phyloP scores from a whole-genome alignment of 1,140 invertebrate species.

The Heliothis subflexa region DNA sequence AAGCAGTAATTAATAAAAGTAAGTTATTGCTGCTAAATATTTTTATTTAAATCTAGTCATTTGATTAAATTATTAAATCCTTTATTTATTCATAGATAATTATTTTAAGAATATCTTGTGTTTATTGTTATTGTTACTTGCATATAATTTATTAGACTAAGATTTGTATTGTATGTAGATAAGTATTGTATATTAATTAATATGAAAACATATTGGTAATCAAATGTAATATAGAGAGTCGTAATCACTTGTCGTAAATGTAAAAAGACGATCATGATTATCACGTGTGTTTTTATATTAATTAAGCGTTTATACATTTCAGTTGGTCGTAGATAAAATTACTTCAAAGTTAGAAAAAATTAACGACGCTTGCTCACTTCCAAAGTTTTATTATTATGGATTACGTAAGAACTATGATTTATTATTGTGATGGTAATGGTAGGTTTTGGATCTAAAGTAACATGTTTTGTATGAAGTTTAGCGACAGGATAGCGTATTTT shows the following conservation, averaged over 20 bases:
- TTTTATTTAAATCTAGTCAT: background rate
- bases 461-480: slow-evolving; percentile 43
- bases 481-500: slow-evolving; percentile 13
- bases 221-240: slow-evolving; percentile 26
- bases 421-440: slow-evolving; percentile 37
- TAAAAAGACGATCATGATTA: slow-evolving; percentile 6
- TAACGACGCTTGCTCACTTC: slow-evolving; percentile 71
- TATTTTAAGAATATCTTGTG: slow-evolving; percentile 4
- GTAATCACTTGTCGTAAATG: slow-evolving; percentile 13
- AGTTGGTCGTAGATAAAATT: slow-evolving; percentile 51
- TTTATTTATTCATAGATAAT: slow-evolving; percentile 18
- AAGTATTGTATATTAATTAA: slow-evolving; percentile 32
- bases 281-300: slow-evolving; percentile 28
- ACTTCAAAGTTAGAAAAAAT: slow-evolving; percentile 47
- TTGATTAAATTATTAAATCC: background rate
- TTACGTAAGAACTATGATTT: slow-evolving; percentile 46
- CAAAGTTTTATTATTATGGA: slow-evolving; percentile 56
- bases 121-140: slow-evolving; percentile 26
- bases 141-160: slow-evolving; percentile 41
- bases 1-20: background rate
- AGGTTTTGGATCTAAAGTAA: slow-evolving; percentile 43
- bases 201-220: slow-evolving; percentile 32
- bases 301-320: slow-evolving; percentile 8
- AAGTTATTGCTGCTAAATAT: background rate
- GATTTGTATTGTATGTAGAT: slow-evolving; percentile 42